A percentile compares a stretch with the other conserved stretches of the same genome.
Conservation (phyloP, 2,797 vertebrate species). For the Catharus ustulatus region DNA sequence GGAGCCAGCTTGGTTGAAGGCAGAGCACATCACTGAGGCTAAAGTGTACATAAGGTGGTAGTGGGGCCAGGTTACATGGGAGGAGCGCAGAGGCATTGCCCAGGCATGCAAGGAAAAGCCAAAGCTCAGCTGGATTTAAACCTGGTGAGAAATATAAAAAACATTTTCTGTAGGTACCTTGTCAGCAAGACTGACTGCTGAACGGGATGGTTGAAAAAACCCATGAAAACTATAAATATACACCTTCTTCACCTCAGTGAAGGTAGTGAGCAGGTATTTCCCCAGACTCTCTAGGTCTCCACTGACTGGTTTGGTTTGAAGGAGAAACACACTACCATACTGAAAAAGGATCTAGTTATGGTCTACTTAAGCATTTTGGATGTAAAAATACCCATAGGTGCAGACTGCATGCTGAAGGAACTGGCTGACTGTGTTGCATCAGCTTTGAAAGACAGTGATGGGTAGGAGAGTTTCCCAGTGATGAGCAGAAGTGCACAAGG, state of each 20-base stretch:
- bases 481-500: background rate
- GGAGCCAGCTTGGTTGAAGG: background rate
- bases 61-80: background rate
- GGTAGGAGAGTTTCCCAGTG: background rate
- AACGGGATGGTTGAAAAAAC: background rate
- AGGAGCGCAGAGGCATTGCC: background rate
- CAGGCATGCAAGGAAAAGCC: slow-evolving; percentile 10
- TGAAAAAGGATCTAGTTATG: background rate
- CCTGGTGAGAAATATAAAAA: background rate
- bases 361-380: background rate
- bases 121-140: slow-evolving; percentile 39
- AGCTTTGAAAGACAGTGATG: background rate
- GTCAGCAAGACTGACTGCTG: background rate
- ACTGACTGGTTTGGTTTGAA: background rate
- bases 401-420: background rate
- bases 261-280: background rate
- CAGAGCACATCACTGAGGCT: background rate
- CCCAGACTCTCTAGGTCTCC: background rate
- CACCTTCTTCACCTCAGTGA: background rate
- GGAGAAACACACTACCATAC: background rate
- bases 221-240: background rate
- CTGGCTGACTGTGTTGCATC: background rate
- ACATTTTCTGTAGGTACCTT: background rate
- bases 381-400: background rate
- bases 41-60: background rate